phyloP scores from a whole-genome alignment of 1,140 invertebrate genomes.

The Mizuhopecten yessoensis region DNA sequence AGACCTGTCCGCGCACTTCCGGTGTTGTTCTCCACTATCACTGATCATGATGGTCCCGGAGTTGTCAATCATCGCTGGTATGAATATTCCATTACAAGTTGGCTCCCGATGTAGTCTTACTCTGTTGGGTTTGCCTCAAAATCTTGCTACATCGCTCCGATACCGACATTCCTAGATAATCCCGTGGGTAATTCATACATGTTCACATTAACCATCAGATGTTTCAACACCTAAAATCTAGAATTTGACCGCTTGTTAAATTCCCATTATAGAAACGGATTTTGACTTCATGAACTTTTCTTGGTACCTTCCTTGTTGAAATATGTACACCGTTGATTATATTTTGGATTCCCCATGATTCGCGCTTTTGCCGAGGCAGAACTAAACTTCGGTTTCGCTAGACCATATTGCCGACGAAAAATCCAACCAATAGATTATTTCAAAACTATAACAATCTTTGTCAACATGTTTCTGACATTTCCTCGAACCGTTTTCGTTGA shows the following conservation, averaged over 20 bases:
- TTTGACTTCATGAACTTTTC: slow-evolving; percentile 9
- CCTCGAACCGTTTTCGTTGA: not conserved
- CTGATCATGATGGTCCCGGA: not conserved
- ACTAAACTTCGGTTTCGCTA: too few species aligned
- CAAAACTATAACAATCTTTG: slow-evolving; percentile 9
- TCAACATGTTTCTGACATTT: not conserved
- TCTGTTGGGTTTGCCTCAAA: not conserved
- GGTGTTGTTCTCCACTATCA: not conserved
- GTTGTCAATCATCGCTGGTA: slow-evolving; percentile 6
- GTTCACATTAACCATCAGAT: not conserved
- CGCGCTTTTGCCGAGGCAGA: not conserved
- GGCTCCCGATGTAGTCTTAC: too few species aligned
- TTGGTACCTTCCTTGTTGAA: not conserved
- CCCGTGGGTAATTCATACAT: not conserved
- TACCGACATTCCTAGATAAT: not conserved
- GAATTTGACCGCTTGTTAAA: not conserved
- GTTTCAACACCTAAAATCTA: not conserved
- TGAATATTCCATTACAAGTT: not conserved
- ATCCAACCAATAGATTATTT: not conserved
- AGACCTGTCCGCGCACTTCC: not conserved
- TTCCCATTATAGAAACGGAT: not conserved
- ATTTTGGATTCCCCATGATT: not conserved
- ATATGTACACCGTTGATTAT: not conserved
- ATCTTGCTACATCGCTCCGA: not conserved
- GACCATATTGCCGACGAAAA: too few species aligned